Evolutionary conservation across 2,797 vertebrate species (phyloP).

Genomic region (Taeniopygia guttata): DNA sequence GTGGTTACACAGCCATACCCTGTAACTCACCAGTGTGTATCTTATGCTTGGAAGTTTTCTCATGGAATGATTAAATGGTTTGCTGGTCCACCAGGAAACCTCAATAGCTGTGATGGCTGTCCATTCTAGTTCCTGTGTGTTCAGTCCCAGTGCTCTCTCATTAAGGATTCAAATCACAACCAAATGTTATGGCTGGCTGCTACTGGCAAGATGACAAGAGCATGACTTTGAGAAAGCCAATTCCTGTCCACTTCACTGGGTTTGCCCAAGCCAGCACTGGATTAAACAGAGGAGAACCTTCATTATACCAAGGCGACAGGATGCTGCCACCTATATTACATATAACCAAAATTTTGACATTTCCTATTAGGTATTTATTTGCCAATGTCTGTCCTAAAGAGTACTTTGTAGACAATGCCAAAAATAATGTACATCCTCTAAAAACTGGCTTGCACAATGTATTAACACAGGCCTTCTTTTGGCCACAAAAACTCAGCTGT

Average conservation of each 20-base stretch:
- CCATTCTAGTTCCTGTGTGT: not conserved
- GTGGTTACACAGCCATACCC: not conserved
- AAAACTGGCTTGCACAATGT: not conserved
- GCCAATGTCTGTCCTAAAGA: not conserved
- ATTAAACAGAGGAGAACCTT: not conserved
- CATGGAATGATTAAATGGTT: not conserved
- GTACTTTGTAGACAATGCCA: not conserved
- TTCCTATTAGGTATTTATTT: not conserved
- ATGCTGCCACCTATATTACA: not conserved
- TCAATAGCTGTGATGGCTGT: not conserved
- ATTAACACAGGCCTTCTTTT: not conserved
- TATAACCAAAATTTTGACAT: not conserved
- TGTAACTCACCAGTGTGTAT: not conserved
- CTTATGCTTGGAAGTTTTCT: not conserved
- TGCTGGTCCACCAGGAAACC: not conserved
- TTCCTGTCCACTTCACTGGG: not conserved
- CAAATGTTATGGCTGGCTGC: not conserved
- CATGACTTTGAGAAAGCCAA: not conserved
- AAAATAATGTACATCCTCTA: not conserved
- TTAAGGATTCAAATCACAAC: not conserved
- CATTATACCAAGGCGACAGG: not conserved
- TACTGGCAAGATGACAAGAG: not conserved
- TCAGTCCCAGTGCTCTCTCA: not conserved
- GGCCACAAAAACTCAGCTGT: not conserved
- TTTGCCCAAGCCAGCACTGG: not conserved